Evolutionary conservation across 2,888 invertebrate genomes (phyloP).

Genomic region (Cheilosia vulpina): DNA sequence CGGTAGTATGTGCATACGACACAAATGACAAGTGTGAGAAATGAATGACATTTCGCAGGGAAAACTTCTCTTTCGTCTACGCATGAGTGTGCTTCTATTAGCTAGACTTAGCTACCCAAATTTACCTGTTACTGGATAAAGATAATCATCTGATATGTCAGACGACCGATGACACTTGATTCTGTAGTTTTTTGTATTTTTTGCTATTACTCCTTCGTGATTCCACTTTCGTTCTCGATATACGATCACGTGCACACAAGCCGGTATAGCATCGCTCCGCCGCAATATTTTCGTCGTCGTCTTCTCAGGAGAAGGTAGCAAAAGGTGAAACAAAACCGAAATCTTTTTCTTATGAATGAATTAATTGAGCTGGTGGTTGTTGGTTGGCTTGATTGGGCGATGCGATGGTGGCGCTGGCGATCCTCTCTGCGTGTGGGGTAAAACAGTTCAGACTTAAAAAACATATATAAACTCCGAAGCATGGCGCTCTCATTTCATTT

Average conservation of each 20-base stretch:
- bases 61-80: slow-evolving; percentile 28
- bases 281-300: slow-evolving; percentile 1
- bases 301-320: slow-evolving; percentile 33
- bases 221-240: slow-evolving; percentile 55
- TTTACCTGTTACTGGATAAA: neutral
- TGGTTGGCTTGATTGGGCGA: slow-evolving; percentile 8
- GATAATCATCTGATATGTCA: slow-evolving; percentile 5
- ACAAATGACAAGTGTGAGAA: slow-evolving; percentile 1
- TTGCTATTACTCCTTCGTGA: slow-evolving; percentile 22
- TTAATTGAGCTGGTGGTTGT: slow-evolving; percentile 42
- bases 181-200: slow-evolving; percentile 6
- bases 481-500: slow-evolving; percentile 72
- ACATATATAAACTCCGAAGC: slow-evolving; percentile 70
- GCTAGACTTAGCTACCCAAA: neutral
- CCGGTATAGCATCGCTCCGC: slow-evolving; percentile 26
- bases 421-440: slow-evolving; percentile 59
- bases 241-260: slow-evolving; percentile 20
- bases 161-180: slow-evolving; percentile 52
- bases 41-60: slow-evolving; percentile 49
- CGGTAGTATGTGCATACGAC: neutral
- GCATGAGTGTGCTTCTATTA: slow-evolving; percentile 2
- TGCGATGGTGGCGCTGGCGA: slow-evolving; percentile 32
- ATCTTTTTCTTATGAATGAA: slow-evolving; percentile 68
- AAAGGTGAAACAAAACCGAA: slow-evolving; percentile 49
- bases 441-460: slow-evolving; percentile 50